A percentile compares a stretch with the other conserved stretches of the same genome.
Evolutionary conservation across 1,140 invertebrate genomes (phyloP).

Genomic region (Drosophila gunungcola): DNA sequence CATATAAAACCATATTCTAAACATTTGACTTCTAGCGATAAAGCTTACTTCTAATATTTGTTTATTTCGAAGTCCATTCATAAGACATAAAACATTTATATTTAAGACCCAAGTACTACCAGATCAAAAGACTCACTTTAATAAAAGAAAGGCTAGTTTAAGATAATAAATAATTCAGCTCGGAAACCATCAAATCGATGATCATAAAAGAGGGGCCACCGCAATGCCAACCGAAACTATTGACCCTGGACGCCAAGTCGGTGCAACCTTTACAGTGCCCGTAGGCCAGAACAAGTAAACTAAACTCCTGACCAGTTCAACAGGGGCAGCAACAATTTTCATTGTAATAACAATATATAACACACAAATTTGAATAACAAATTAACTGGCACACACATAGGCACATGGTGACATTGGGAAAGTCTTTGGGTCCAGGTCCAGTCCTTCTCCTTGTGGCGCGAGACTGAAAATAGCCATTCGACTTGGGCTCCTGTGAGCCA

Average conservation of each 20-base stretch:
- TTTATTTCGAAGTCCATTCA: no score
- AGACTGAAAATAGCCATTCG: slow-evolving; percentile 69
- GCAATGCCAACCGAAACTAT: slow-evolving; percentile 33
- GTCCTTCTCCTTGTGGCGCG: slow-evolving; percentile 45
- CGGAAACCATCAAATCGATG: neutral
- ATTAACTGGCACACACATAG: slow-evolving; percentile 67
- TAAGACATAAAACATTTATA: no score
- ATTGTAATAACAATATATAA: slow-evolving; percentile 82
- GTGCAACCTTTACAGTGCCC: slow-evolving; percentile 43
- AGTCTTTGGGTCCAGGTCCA: slow-evolving; percentile 23
- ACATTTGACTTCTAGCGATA: no score
- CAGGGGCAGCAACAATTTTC: slow-evolving; percentile 67
- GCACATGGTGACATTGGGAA: slow-evolving; percentile 48
- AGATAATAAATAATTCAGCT: slow-evolving; percentile 1
- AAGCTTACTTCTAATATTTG: no score
- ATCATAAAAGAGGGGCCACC: neutral
- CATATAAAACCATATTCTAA: no score
- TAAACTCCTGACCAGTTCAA: slow-evolving; percentile 27
- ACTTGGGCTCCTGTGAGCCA: slow-evolving; percentile 30
- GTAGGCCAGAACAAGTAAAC: slow-evolving; percentile 51
- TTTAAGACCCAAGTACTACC: neutral
- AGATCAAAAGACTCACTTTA: neutral
- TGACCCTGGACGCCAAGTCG: slow-evolving; percentile 36
- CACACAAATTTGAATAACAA: slow-evolving; percentile 83
- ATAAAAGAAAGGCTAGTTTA: neutral